phyloP scores from a whole-genome alignment of 2,113 vertebrate genomes.

The Dermatemys mawii region DNA sequence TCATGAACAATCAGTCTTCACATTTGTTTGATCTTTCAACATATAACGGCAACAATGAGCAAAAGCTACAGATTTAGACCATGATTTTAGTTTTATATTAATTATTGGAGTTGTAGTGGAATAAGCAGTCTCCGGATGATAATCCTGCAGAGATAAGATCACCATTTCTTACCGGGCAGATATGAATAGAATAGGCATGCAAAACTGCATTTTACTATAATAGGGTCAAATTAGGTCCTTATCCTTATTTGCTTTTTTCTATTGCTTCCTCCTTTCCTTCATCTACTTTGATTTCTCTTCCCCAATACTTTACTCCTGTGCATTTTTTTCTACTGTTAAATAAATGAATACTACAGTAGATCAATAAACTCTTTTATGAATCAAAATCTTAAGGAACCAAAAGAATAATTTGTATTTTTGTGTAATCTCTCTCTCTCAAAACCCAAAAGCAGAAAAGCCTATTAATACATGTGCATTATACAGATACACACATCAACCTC shows the following conservation, averaged over 20 bases:
- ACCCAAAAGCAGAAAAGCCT: background rate
- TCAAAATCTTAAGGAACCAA: background rate
- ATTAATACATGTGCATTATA: background rate
- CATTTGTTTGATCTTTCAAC: background rate
- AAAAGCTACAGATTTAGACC: background rate
- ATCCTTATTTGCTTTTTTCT: background rate
- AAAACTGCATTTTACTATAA: background rate
- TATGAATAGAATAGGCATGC: background rate
- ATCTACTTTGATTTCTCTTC: background rate
- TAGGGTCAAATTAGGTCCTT: background rate
- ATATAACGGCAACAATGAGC: background rate
- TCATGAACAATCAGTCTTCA: background rate
- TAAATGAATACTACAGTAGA: background rate
- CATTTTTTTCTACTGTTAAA: background rate
- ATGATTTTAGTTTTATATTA: background rate
- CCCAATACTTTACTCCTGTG: background rate
- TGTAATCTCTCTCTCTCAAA: background rate
- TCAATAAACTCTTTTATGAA: slow-evolving; percentile 25
- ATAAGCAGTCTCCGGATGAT: background rate
- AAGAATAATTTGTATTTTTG: background rate
- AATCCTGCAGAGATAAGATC: background rate
- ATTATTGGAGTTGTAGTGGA: background rate
- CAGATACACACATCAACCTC: background rate
- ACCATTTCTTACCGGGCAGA: rapidly evolving
- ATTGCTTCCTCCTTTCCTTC: background rate